phyloP scores from a whole-genome alignment of 1,140 invertebrate species.

The Dendrolimus punctatus region DNA sequence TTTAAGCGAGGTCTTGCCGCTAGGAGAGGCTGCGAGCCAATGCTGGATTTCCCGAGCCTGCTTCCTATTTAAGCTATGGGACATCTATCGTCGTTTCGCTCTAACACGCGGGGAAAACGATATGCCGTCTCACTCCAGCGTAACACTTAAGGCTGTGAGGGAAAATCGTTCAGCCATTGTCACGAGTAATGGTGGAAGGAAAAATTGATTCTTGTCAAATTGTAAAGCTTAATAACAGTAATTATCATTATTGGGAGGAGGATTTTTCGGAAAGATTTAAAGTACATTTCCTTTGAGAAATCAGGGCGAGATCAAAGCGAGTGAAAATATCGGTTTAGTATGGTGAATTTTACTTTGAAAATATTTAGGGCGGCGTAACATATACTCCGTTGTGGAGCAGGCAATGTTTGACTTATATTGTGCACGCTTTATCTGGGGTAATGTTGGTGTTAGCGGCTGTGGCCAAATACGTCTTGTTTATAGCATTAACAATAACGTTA shows the following conservation, averaged over 20 bases:
- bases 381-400: too few species aligned
- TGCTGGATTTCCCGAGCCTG: slow-evolving; percentile 29
- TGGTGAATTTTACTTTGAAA: too few species aligned
- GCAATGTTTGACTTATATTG: too few species aligned
- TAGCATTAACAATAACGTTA: too few species aligned
- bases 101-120: neutral
- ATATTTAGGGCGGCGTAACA: too few species aligned
- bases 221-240: slow-evolving; percentile 53
- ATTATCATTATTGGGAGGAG: slow-evolving; percentile 45
- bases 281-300: slow-evolving; percentile 6
- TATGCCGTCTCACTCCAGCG: slow-evolving; percentile 9
- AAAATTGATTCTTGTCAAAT: slow-evolving; percentile 61
- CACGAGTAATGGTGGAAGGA: slow-evolving; percentile 55
- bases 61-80: slow-evolving; percentile 39
- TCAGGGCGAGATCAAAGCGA: neutral
- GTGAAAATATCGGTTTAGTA: too few species aligned
- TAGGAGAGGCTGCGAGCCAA: slow-evolving; percentile 38
- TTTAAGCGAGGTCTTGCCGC: slow-evolving; percentile 30
- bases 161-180: slow-evolving; percentile 59
- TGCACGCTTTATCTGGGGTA: too few species aligned
- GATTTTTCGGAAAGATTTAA: slow-evolving; percentile 12
- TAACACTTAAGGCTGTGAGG: slow-evolving; percentile 43
- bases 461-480: too few species aligned
- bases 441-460: too few species aligned
- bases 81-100: slow-evolving; percentile 6